Conservation (phyloP, 2,113 vertebrate genomes). For the Pomatostomus ruficeps region DNA sequence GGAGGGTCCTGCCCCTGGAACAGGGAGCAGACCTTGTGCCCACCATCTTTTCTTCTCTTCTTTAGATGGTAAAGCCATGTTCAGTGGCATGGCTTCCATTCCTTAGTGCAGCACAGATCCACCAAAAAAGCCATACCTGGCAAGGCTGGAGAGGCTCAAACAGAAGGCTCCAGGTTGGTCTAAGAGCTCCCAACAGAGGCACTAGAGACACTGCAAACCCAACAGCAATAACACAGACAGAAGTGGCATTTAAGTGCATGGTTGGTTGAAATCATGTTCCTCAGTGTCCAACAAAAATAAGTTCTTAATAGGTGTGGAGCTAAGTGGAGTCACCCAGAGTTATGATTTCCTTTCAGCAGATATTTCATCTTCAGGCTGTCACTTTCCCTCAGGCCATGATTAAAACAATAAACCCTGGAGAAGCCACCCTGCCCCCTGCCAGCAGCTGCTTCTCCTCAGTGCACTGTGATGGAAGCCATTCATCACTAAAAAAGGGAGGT, state of each 20-base stretch:
- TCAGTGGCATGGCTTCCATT: background rate
- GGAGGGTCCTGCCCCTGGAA: background rate
- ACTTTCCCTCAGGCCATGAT: slow-evolving; percentile 74
- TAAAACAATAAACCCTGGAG: slow-evolving; percentile 73
- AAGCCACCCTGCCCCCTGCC: background rate
- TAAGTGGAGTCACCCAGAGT: slow-evolving; percentile 61
- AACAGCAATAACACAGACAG: background rate
- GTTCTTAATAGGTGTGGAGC: slow-evolving; percentile 44
- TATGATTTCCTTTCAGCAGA: slow-evolving; percentile 66
- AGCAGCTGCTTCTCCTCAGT: slow-evolving; percentile 62
- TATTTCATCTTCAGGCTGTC: slow-evolving; percentile 67
- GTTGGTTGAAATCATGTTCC: background rate
- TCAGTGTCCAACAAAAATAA: slow-evolving; percentile 14
- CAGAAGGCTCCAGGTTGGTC: background rate
- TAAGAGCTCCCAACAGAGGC: background rate
- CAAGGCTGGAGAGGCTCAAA: background rate
- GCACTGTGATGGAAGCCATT: background rate
- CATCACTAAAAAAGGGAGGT: slow-evolving; percentile 11
- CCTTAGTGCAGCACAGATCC: background rate
- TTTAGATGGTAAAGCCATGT: background rate
- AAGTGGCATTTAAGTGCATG: background rate
- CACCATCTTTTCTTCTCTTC: background rate
- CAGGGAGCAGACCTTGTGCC: background rate
- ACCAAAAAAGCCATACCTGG: background rate
- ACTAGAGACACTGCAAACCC: background rate